A percentile compares a stretch with the other conserved stretches of the same genome.
phyloP scores from a whole-genome alignment of 2,113 vertebrate genomes.

The Genyomyrus donnyi region DNA sequence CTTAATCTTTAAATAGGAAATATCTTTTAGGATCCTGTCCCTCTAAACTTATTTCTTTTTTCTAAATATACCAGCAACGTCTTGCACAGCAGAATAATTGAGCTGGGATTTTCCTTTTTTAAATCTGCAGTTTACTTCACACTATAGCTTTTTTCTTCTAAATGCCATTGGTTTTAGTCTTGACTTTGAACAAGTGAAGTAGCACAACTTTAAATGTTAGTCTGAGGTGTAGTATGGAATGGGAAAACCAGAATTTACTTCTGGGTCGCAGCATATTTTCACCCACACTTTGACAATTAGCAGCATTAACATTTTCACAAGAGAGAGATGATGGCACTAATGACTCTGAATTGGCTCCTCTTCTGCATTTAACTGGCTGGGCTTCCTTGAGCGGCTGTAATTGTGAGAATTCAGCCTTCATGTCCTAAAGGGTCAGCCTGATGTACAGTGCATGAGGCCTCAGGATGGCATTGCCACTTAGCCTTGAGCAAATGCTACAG shows the following conservation, averaged over 20 bases:
- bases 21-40: constrained; percentile 12
- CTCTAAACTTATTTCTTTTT: neutral
- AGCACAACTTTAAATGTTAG: neutral
- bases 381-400: neutral
- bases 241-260: neutral
- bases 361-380: neutral
- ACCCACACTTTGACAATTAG: neutral
- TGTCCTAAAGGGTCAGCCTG: neutral
- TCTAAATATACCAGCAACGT: neutral
- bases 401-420: neutral
- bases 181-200: neutral
- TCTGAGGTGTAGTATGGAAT: neutral
- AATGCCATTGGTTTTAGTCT: neutral
- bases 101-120: neutral
- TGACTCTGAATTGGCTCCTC: neutral
- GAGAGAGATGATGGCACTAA: neutral
- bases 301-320: neutral
- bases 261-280: neutral
- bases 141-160: neutral
- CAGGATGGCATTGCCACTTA: neutral
- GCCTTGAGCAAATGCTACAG: neutral
- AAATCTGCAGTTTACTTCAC: neutral
- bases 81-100: neutral
- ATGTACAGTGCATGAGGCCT: neutral
- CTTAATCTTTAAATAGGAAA: neutral